phyloP scores from a whole-genome alignment of 2,888 invertebrate species.

The Drosophila stalkeri region DNA sequence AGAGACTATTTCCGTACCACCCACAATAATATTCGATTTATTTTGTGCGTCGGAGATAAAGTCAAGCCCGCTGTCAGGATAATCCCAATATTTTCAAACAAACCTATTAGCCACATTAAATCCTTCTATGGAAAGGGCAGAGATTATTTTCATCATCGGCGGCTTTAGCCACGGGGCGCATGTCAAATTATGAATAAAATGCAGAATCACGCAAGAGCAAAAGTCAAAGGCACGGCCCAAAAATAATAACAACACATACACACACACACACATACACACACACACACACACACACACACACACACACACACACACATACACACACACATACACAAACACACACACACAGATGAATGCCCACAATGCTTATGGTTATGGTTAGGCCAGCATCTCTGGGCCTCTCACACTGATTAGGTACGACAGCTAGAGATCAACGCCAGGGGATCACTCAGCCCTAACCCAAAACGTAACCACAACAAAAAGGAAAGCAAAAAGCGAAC shows the following conservation, averaged over 20 bases:
- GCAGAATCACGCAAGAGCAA: constrained; percentile 77
- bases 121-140: constrained; percentile 74
- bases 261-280: constrained; percentile 22
- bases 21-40: constrained; percentile 38
- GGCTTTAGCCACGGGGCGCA: constrained; percentile 82
- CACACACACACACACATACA: constrained; percentile 20
- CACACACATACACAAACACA: constrained; percentile 17
- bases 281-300: constrained; percentile 26
- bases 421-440: constrained; percentile 82
- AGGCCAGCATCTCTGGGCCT: constrained; percentile 37
- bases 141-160: constrained; percentile 82
- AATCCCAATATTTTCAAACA: constrained; percentile 83
- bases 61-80: constrained; percentile 75
- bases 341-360: constrained; percentile 42
- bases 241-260: constrained; percentile 30
- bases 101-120: constrained; percentile 79
- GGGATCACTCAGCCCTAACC: constrained; percentile 56
- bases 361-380: constrained; percentile 47
- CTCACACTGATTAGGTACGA: constrained; percentile 83
- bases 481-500: constrained; percentile 24
- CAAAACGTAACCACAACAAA: constrained; percentile 55
- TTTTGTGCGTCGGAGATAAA: constrained; percentile 52
- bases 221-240: constrained; percentile 66
- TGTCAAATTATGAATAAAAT: constrained; percentile 82
- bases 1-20: constrained; percentile 51